These are phyloP conservation scores for Aleiodes alternator DNA, from an alignment of 2,888 invertebrate species.

Conservation along the genomic window DNA sequence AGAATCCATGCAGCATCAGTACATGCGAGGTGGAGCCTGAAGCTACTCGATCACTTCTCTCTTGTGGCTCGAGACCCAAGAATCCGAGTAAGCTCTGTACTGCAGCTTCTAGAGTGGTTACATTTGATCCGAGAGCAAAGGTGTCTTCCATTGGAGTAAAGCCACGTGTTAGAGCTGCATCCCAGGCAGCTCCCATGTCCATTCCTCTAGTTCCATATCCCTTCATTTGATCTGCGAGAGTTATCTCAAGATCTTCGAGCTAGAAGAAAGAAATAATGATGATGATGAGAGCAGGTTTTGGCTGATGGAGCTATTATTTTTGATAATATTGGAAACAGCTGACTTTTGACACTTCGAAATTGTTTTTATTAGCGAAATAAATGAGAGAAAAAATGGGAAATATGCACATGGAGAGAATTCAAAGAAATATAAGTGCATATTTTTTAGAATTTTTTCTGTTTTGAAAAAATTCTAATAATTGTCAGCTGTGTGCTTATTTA, in stretches of 20 bases:
- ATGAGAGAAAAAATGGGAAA: too few relatives aligned
- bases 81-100: conserved; percentile 89
- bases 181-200: conserved; percentile 80
- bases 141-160: conserved; percentile 91
- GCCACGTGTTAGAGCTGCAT: conserved; percentile 78
- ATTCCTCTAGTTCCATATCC: conserved; percentile 77
- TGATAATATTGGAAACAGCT: too few relatives aligned
- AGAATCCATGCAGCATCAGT: conserved; percentile 89
- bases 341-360: too few relatives aligned
- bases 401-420: too few relatives aligned
- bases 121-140: conserved; percentile 87
- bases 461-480: too few relatives aligned
- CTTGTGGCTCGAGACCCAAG: conserved; percentile 90
- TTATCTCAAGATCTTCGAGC: conserved; percentile 94
- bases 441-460: too few relatives aligned
- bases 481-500: too few relatives aligned
- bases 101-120: conserved; percentile 88
- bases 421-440: too few relatives aligned
- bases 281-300: background rate
- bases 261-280: conserved; percentile 61
- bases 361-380: too few relatives aligned
- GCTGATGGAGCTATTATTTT: too few relatives aligned
- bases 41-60: conserved; percentile 88
- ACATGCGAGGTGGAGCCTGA: conserved; percentile 90
- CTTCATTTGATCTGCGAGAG: conserved; percentile 90